Percentiles rank a stretch among this genome's conserved stretches.
phyloP scores from a whole-genome alignment of 2,797 vertebrate species.

The Mareca penelope region DNA sequence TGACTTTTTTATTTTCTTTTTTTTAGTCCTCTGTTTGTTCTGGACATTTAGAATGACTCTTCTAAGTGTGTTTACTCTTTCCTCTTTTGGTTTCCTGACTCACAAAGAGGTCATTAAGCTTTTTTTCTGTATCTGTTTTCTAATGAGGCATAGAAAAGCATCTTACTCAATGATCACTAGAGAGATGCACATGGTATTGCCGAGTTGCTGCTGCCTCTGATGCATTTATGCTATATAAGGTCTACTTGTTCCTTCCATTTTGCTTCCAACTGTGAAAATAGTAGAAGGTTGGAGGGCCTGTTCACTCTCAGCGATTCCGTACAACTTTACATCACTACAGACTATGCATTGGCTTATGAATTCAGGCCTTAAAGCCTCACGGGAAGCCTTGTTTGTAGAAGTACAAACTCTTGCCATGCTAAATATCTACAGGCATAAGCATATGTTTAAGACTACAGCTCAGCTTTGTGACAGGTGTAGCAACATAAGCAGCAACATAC shows the following conservation, averaged over 20 bases:
- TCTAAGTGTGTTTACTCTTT: not conserved
- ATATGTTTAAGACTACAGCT: not conserved
- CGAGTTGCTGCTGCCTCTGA: not conserved
- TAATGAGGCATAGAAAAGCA: not conserved
- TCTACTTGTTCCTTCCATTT: not conserved
- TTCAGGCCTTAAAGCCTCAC: not conserved
- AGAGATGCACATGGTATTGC: not conserved
- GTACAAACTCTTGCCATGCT: not conserved
- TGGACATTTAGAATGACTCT: not conserved
- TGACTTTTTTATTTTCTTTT: not conserved
- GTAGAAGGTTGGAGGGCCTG: not conserved
- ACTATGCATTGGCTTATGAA: not conserved
- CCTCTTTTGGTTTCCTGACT: not conserved
- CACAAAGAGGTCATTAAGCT: not conserved
- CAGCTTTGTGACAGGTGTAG: not conserved
- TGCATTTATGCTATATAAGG: not conserved
- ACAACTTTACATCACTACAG: not conserved
- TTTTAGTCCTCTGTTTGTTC: not conserved
- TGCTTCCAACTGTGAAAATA: not conserved
- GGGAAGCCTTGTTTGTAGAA: not conserved
- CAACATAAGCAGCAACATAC: not conserved
- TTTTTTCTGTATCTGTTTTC: not conserved
- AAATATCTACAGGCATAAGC: not conserved
- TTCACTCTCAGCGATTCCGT: not conserved
- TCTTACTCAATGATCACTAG: not conserved